Evolutionary conservation across 2,888 invertebrate genomes (phyloP).

Genomic region (Melangyna quadrimaculata): DNA sequence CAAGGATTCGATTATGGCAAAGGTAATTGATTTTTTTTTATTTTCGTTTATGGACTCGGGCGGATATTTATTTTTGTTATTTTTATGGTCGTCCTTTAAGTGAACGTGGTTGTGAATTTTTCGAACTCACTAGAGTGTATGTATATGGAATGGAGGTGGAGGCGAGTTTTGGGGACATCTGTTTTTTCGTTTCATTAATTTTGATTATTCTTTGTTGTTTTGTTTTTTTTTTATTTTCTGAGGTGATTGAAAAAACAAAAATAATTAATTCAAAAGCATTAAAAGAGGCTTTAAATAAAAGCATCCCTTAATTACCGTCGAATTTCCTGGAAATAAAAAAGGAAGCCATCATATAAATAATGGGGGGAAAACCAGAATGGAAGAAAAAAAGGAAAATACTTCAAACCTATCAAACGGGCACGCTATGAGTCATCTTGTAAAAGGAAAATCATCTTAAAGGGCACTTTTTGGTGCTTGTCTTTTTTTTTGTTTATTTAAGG

Average conservation of each 20-base stretch:
- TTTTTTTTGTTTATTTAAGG: not conserved
- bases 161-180: conserved; percentile 31
- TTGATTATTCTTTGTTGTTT: conserved; percentile 46
- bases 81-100: conserved; percentile 43
- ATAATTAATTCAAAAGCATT: conserved; percentile 30
- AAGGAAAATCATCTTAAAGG: conserved; percentile 43
- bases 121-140: too few species aligned
- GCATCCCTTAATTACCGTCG: conserved; percentile 35
- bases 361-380: conserved; percentile 3
- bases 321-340: conserved; percentile 11
- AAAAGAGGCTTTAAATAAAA: conserved; percentile 22
- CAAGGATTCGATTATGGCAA: conserved; percentile 73
- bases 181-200: conserved; percentile 52
- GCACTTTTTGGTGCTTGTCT: conserved; percentile 20
- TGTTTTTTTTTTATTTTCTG: not conserved
- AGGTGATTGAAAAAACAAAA: conserved; percentile 27
- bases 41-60: conserved; percentile 48
- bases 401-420: conserved; percentile 28
- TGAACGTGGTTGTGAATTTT: not conserved
- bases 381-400: conserved; percentile 9
- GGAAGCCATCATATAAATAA: not conserved
- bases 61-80: conserved; percentile 50
- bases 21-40: conserved; percentile 73
- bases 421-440: conserved; percentile 47
- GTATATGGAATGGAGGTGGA: not conserved